A percentile compares a stretch with the other conserved stretches of the same genome.
phyloP scores from a whole-genome alignment of 2,113 vertebrate genomes.

The Chaenocephalus aceratus region DNA sequence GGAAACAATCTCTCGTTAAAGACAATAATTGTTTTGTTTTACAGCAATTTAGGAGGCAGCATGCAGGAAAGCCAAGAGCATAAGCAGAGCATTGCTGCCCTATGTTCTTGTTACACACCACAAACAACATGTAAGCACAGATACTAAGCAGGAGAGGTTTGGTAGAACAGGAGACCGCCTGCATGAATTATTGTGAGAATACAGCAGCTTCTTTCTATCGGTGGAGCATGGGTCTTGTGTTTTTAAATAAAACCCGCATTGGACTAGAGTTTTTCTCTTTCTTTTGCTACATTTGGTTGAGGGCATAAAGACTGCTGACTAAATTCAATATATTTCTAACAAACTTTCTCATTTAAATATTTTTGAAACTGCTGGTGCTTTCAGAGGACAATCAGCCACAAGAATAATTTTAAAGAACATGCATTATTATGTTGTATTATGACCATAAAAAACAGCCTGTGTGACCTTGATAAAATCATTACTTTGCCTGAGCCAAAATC shows the following conservation, averaged over 20 bases:
- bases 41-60: background rate
- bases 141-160: conserved; percentile 16
- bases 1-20: no score
- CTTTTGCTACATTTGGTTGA: background rate
- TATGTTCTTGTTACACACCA: no score
- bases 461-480: background rate
- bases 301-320: background rate
- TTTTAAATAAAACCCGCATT: background rate
- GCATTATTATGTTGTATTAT: no score
- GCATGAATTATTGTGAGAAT: background rate
- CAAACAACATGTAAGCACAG: background rate
- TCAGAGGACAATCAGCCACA: background rate
- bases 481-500: background rate
- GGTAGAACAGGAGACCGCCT: conserved; percentile 40
- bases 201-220: background rate
- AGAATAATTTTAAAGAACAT: background rate
- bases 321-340: background rate
- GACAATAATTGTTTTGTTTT: no score
- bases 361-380: background rate
- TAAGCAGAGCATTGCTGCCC: no score
- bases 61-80: conserved; percentile 26
- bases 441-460: background rate
- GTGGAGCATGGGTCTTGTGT: conserved; percentile 7
- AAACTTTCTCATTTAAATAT: background rate
- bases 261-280: background rate